These are phyloP conservation scores for Cerastis leucographa DNA, from an alignment of 2,888 invertebrate genomes.

Conservation along the genomic window DNA sequence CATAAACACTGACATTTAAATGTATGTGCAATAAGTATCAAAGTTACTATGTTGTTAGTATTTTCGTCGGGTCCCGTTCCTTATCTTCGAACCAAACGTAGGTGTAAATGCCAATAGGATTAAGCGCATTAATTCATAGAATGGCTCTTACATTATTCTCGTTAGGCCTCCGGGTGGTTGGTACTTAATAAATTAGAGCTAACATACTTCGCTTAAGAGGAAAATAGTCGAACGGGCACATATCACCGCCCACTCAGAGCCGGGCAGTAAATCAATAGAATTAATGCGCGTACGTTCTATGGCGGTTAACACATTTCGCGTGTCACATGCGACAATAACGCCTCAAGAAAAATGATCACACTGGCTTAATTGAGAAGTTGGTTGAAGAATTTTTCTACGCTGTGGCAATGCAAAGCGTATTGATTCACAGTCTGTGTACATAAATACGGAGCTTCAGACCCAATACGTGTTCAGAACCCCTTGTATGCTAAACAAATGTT, in stretches of 20 bases:
- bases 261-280: constrained; percentile 82
- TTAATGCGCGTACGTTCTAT: constrained; percentile 68
- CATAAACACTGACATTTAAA: constrained; percentile 36
- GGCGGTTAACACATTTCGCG: constrained; percentile 60
- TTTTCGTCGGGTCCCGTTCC: not conserved
- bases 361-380: constrained; percentile 19
- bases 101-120: constrained; percentile 43
- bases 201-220: constrained; percentile 67
- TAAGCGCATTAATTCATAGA: constrained; percentile 40
- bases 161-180: constrained; percentile 39
- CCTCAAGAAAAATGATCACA: not conserved
- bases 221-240: constrained; percentile 74
- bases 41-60: constrained; percentile 1
- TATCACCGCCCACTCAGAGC: constrained; percentile 82
- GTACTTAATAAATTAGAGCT: constrained; percentile 75
- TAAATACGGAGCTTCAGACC: constrained; percentile 65
- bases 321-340: constrained; percentile 47
- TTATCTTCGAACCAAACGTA: constrained; percentile 32
- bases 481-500: constrained; percentile 83
- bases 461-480: constrained; percentile 75
- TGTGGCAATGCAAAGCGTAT: constrained; percentile 47
- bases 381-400: constrained; percentile 25
- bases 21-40: constrained; percentile 15
- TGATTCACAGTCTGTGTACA: constrained; percentile 51
- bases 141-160: constrained; percentile 30